Evolutionary conservation across 2,888 invertebrate genomes (phyloP), one percentile per base, ranked within the genome.

Genomic region (Zaprionus lineosus): DNA sequence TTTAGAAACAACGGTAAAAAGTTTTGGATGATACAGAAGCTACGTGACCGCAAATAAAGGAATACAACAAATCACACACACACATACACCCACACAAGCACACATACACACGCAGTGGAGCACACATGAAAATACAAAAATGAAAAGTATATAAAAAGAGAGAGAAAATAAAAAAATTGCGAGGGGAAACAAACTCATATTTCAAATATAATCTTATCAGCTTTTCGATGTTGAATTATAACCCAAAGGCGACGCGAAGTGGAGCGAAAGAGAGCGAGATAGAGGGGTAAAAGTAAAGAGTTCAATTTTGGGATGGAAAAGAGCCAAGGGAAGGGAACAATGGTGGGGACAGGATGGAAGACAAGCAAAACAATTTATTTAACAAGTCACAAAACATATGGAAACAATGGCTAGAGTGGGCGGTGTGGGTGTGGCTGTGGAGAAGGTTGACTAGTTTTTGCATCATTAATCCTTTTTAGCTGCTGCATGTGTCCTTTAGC

Each of bases 131-230:
- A 36, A 37, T 26, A 24, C 21, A n/a, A 14, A 33, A 41, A 46
- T 46, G 29, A 37, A 4, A 6, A 40, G 37, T 14, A 8, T 7
- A 19, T 14, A 7, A 24, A 18, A 46, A 15, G 16, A 18, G 37
- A 51, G 18, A 26, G 3, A 33, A 47, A 37, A 19, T 24, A 1
- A 14, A 15, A 7, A 36, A 33, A 37, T n/a, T n/a, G n/a, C n/a
- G n/a, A n/a, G n/a, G n/a, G 24, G 52, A 31, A 57, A 62, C 52
- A 72, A 72, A 65, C 55, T 71, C 79, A 74, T 74, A 74, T 75
- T 74, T 74, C 75, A 74, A 72, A 60, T 72, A 71, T 74, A 78
- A 74, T 74, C 74, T 74, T 74, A 74, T 74, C 79, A 74, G 75
- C 72, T 78, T 72, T 78, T 68, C 79, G 56, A 74, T 74, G 74